Percentiles rank a stretch among this genome's conserved stretches.
phyloP scores from a whole-genome alignment of 1,140 invertebrate species.

The Adelges cooleyi region DNA sequence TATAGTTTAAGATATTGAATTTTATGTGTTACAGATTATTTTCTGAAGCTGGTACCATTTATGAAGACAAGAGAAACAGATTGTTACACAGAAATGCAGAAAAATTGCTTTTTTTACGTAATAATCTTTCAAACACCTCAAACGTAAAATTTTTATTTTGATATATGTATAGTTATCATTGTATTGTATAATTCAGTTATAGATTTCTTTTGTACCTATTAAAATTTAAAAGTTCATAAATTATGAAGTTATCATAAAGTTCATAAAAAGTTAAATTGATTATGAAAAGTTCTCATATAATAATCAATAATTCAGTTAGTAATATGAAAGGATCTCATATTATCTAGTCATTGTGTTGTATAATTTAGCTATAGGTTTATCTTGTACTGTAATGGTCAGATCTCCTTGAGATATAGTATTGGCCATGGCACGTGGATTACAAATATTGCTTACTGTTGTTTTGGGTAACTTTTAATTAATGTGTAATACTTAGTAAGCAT shows the following conservation, averaged over 20 bases:
- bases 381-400: too few species aligned
- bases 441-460: too few species aligned
- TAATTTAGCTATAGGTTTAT: background rate
- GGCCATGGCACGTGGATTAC: too few species aligned
- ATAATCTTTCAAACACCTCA: background rate
- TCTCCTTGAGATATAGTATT: too few species aligned
- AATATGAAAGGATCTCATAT: background rate
- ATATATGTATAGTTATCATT: background rate
- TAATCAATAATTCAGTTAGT: background rate
- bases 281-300: background rate
- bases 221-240: background rate
- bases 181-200: background rate
- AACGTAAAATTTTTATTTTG: background rate
- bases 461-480: too few species aligned
- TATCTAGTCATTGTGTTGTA: background rate
- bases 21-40: constrained; percentile 33
- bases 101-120: background rate
- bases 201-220: background rate
- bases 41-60: constrained; percentile 35
- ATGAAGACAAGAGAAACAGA: constrained; percentile 16
- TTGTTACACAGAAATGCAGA: background rate
- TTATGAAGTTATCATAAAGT: background rate
- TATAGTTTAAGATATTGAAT: background rate
- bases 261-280: background rate
- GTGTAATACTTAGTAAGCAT: too few species aligned